These are phyloP conservation scores for Oscheius sp. DNA, from an alignment of 2,888 invertebrate species.

Conservation along the genomic window DNA sequence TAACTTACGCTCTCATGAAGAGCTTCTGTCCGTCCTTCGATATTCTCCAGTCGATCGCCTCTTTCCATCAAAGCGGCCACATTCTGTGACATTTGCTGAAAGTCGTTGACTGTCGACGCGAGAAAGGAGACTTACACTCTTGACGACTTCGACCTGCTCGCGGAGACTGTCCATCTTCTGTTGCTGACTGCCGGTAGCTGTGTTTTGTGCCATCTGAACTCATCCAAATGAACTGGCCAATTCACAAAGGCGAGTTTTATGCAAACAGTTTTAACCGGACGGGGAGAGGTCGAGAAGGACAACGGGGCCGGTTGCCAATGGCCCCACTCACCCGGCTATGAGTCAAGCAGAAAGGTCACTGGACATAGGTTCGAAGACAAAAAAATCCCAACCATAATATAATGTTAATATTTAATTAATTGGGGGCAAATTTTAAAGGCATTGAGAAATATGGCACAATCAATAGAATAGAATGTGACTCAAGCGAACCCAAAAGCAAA, in stretches of 20 bases:
- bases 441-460: constrained; percentile 5
- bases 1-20: constrained; percentile 58
- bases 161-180: constrained; percentile 42
- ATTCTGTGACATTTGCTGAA: constrained; percentile 70
- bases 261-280: constrained; percentile 8
- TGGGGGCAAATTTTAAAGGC: background rate
- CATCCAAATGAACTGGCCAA: background rate
- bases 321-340: background rate
- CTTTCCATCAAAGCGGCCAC: constrained; percentile 68
- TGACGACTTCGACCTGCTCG: constrained; percentile 54
- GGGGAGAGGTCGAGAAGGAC: background rate
- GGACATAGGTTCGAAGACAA: background rate
- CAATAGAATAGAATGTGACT: constrained; percentile 26
- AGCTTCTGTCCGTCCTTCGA: constrained; percentile 60
- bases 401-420: too few relatives aligned
- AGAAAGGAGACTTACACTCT: constrained; percentile 38
- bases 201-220: constrained; percentile 42
- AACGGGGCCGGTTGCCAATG: background rate
- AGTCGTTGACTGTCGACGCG: background rate
- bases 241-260: background rate
- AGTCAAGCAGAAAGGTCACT: background rate
- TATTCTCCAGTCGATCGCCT: constrained; percentile 69
- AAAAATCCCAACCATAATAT: background rate
- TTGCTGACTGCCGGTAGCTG: constrained; percentile 30
- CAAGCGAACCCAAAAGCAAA: constrained; percentile 18